A percentile compares a stretch with the other conserved stretches of the same genome.
Conservation (phyloP, 2,888 invertebrate genomes). For the Xestia rhomboidea region DNA sequence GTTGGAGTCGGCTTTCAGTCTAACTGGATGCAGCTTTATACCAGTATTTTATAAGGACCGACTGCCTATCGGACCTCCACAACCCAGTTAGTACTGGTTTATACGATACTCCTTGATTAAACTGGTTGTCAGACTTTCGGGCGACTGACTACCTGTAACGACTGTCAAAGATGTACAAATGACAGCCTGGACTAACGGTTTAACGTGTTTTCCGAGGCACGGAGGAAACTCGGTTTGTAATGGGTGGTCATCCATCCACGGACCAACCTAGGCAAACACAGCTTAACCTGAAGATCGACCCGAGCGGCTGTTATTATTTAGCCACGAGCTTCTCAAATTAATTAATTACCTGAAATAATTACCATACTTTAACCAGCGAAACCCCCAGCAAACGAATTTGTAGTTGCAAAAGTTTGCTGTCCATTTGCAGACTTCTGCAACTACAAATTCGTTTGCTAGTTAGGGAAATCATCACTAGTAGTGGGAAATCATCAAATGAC, state of each 20-base stretch:
- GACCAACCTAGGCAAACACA: too few species aligned
- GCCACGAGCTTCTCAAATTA: too few species aligned
- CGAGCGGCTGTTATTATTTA: not conserved
- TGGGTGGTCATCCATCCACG: not conserved
- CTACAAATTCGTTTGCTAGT: too few species aligned
- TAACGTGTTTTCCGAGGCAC: not conserved
- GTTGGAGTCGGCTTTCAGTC: not conserved
- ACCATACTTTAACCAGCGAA: not conserved
- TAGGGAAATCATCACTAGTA: too few species aligned
- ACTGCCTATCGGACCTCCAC: not conserved
- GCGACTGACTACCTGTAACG: not conserved
- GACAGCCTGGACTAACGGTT: not conserved
- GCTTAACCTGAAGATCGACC: too few species aligned
- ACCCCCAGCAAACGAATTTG: not conserved
- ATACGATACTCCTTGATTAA: not conserved
- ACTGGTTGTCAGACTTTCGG: not conserved
- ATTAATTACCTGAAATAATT: not conserved
- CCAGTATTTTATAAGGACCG: not conserved
- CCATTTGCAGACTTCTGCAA: too few species aligned
- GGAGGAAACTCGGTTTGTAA: too few species aligned
- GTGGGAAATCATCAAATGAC: too few species aligned
- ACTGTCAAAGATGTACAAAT: not conserved
- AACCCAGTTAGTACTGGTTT: not conserved
- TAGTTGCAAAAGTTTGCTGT: not conserved
- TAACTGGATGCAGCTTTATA: not conserved